These are phyloP conservation scores for Telenomus remus DNA, from an alignment of 1,140 invertebrate species.

Conservation along the genomic window DNA sequence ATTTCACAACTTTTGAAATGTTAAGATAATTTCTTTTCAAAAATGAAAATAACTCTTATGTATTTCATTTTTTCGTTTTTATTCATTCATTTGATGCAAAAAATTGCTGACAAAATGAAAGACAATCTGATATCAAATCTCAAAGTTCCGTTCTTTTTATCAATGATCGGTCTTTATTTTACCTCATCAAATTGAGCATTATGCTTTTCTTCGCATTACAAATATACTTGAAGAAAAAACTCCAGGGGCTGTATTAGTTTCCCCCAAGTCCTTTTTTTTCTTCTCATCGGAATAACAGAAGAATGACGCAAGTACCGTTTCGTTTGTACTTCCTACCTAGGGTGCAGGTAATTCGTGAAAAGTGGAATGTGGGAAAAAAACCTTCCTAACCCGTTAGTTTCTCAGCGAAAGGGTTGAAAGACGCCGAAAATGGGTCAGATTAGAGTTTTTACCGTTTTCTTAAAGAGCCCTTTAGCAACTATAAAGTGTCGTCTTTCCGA, in stretches of 20 bases:
- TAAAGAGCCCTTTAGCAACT: constrained; percentile 65
- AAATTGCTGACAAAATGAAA: background rate
- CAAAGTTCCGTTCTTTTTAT: constrained; percentile 44
- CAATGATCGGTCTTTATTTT: constrained; percentile 50
- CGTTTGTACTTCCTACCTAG: constrained; percentile 51
- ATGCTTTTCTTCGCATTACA: constrained; percentile 58
- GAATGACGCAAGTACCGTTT: constrained; percentile 60
- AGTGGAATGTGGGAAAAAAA: constrained; percentile 73
- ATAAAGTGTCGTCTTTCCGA: constrained; percentile 68
- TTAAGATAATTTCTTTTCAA: no score
- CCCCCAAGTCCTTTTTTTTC: constrained; percentile 41
- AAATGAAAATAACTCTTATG: no score
- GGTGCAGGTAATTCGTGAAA: constrained; percentile 67
- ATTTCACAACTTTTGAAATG: no score
- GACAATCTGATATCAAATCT: constrained; percentile 45
- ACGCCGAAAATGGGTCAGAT: constrained; percentile 67
- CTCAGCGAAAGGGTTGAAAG: constrained; percentile 68
- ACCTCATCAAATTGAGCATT: constrained; percentile 55
- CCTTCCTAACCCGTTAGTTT: constrained; percentile 65
- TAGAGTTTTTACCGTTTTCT: constrained; percentile 62
- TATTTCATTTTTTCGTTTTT: background rate
- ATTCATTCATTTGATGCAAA: background rate
- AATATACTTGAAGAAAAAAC: constrained; percentile 54
- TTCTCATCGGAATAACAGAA: constrained; percentile 57
- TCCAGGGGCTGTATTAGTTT: constrained; percentile 49